A percentile compares a stretch with the other conserved stretches of the same genome.
Evolutionary conservation across 2,797 vertebrate species (phyloP).

Genomic region (Pangasius sanitwongsei): DNA sequence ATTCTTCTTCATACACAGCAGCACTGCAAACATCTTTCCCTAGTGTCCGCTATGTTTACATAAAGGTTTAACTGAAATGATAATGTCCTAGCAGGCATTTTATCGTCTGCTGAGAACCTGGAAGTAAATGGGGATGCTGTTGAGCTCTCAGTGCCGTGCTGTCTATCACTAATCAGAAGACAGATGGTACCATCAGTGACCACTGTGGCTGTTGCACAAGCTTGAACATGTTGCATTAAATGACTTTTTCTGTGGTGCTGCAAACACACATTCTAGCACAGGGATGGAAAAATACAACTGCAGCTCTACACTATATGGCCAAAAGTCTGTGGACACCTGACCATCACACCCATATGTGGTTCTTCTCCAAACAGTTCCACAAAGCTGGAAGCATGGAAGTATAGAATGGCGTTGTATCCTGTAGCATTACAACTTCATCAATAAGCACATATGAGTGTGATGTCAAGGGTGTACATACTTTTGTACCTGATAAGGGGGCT

Average conservation of each 20-base stretch:
- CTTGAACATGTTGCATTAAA: conserved; percentile 5
- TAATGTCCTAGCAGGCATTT: neutral
- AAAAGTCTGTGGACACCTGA: neutral
- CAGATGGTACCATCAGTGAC: conserved; percentile 17
- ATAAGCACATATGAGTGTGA: neutral
- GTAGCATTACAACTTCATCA: too few species aligned
- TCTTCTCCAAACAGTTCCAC: neutral
- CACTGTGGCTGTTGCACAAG: neutral
- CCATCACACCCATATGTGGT: neutral
- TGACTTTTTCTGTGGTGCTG: neutral
- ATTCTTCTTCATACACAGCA: neutral
- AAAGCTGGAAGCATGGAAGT: too few species aligned
- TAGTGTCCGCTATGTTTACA: too few species aligned
- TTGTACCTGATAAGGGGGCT: neutral
- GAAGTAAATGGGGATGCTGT: neutral
- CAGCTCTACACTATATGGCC: neutral
- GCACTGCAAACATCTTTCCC: neutral
- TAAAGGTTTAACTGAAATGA: neutral
- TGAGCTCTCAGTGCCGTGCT: neutral
- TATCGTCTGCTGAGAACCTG: neutral
- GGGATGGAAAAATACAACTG: neutral
- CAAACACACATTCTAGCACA: neutral
- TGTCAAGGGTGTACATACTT: neutral
- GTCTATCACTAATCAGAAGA: conserved; percentile 20
- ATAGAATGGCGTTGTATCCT: too few species aligned